These are phyloP conservation scores for Cathartes aura DNA, from an alignment of 2,113 vertebrate species.

Conservation along the genomic window DNA sequence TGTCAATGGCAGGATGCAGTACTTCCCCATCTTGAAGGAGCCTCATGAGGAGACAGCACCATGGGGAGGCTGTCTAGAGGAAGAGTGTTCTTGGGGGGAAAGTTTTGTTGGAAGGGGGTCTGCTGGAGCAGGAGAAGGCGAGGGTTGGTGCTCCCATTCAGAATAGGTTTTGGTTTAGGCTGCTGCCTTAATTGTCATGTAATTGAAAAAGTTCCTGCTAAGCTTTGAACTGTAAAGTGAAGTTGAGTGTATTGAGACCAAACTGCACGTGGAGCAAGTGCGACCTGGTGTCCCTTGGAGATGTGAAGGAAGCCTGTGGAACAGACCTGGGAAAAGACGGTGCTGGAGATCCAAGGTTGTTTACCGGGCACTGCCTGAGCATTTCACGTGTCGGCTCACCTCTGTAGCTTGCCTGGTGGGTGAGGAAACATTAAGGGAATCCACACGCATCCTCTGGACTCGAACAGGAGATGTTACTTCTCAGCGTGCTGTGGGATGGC, in stretches of 20 bases:
- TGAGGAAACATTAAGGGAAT: not conserved
- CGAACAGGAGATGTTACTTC: not conserved
- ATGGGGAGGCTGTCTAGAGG: not conserved
- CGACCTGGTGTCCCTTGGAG: not conserved
- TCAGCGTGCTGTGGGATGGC: not conserved
- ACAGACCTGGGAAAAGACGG: not conserved
- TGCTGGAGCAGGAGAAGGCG: not conserved
- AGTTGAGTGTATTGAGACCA: not conserved
- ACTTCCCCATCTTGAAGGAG: not conserved
- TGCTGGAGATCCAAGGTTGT: not conserved
- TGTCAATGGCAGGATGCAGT: not conserved
- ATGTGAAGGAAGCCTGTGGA: not conserved
- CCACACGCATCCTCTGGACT: not conserved
- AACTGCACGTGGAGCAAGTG: not conserved
- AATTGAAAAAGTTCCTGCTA: not conserved
- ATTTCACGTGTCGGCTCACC: fast-evolving
- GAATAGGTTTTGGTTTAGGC: not conserved
- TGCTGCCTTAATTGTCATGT: not conserved
- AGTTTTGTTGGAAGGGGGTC: not conserved
- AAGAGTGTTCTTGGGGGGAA: not conserved
- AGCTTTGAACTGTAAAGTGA: not conserved
- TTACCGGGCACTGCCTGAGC: not conserved
- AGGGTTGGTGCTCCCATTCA: not conserved
- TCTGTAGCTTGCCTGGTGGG: not conserved
- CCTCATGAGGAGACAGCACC: not conserved